A percentile compares a stretch with the other conserved stretches of the same genome.
Evolutionary conservation across 2,888 invertebrate species (phyloP).

Genomic region (Idaea aversata): DNA sequence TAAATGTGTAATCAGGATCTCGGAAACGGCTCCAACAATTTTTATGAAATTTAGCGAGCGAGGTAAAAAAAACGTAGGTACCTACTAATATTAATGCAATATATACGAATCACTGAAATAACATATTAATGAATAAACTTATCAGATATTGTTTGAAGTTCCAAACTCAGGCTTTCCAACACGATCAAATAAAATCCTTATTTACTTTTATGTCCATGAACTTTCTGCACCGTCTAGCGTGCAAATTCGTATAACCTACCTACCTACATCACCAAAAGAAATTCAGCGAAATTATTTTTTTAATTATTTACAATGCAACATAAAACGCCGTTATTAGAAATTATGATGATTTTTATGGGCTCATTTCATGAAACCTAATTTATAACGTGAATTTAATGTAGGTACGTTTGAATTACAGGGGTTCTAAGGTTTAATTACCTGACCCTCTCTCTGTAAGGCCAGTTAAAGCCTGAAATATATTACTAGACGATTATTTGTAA

Average conservation of each 20-base stretch:
- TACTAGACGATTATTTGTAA: slow-evolving; percentile 3
- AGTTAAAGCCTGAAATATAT: slow-evolving; percentile 6
- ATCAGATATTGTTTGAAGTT: too few relatives aligned
- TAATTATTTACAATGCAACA: slow-evolving; percentile 6
- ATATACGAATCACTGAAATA: too few relatives aligned
- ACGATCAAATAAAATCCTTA: neutral
- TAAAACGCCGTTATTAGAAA: slow-evolving; percentile 8
- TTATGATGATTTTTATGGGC: slow-evolving; percentile 2
- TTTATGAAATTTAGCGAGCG: too few relatives aligned
- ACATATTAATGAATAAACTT: too few relatives aligned
- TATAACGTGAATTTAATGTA: slow-evolving; percentile 19
- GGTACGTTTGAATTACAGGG: slow-evolving; percentile 25
- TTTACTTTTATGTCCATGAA: neutral
- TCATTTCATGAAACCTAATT: slow-evolving; percentile 7
- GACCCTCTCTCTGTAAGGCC: slow-evolving; percentile 15
- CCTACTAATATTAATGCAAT: too few relatives aligned
- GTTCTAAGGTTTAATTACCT: slow-evolving; percentile 23
- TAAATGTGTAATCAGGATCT: too few relatives aligned
- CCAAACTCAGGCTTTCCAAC: too few relatives aligned
- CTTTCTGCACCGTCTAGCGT: neutral
- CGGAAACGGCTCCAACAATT: too few relatives aligned
- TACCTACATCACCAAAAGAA: neutral
- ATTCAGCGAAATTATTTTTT: neutral
- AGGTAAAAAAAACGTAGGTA: too few relatives aligned
- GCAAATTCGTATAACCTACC: too few relatives aligned